Evolutionary conservation across 2,797 vertebrate species (phyloP), one percentile per base, ranked within the genome.

Genomic region (Galaxias olidus): DNA sequence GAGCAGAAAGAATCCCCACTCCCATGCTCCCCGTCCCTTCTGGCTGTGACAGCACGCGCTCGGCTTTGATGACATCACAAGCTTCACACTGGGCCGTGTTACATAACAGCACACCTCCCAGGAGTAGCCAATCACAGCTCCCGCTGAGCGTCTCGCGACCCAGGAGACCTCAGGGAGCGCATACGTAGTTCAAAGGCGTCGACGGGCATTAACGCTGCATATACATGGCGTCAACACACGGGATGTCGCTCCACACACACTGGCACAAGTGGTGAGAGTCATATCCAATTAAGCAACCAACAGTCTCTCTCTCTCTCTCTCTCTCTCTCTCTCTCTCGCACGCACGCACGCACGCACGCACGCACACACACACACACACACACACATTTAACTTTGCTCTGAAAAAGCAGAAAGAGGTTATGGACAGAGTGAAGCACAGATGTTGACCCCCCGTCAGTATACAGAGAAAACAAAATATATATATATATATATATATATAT

Each of bases 31-130:
- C 18, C 0, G 11, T 72, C 54, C 59, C 77, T 56, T 4, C 42
- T 0, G 68, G 63, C 67, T 0, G n/a, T 53, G 17, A 41, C 63
- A 65, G 71, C 83, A 77, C 73, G 47, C 1, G 43, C 70, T 78
- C 66, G 71, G 68, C 13, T 59, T n/a, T n/a, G n/a, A 43, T 71
- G 74, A 71, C 69, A 72, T 79, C 73, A 72, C 66, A 63, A 43
- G 71, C 40, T 56, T 54, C 64, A 57, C 8, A 42, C 10, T 49
- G 19, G 42, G 45, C 8, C 48, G 20, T 15, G 46, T 81, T 76
- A 75, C 68, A 48, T 63, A 83, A 82, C 30, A 8, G 45, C 47
- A 56, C 55, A 65, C 59, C 66, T 66, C 15, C 17, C 12, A 54
- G 61, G 17, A 63, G 47, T n/a, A 17, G 59, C 30, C 60, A 62